phyloP scores from a whole-genome alignment of 2,113 vertebrate genomes.

The Cryptotis parvus region DNA sequence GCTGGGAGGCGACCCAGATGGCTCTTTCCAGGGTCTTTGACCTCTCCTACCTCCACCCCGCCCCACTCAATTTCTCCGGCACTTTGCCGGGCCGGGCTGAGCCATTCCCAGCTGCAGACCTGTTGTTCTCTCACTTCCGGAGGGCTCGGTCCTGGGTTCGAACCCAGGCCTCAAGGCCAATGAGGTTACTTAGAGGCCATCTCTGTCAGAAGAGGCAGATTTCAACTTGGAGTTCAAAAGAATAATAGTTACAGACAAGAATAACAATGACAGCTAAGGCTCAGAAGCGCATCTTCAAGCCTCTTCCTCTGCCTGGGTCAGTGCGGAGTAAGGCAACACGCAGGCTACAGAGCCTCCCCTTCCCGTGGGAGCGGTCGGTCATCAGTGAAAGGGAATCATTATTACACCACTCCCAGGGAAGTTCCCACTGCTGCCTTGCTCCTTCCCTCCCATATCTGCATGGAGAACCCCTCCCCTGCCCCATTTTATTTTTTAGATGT shows the following conservation, averaged over 20 bases:
- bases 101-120: not conserved
- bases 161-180: not conserved
- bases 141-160: not conserved
- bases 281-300: not conserved
- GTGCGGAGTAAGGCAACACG: too few species aligned
- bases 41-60: not conserved
- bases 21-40: not conserved
- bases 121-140: not conserved
- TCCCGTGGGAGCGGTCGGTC: too few species aligned
- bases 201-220: not conserved
- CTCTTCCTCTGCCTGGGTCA: too few species aligned
- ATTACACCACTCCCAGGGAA: not conserved
- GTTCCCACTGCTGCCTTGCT: not conserved
- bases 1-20: too few species aligned
- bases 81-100: not conserved
- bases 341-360: too few species aligned
- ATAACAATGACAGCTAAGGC: not conserved
- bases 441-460: not conserved
- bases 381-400: not conserved
- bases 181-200: not conserved
- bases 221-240: not conserved
- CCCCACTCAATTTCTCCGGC: too few species aligned
- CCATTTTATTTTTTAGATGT: conserved; percentile 31
- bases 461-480: not conserved
- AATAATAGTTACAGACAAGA: not conserved